phyloP scores from a whole-genome alignment of 2,797 vertebrate genomes.

The Brachymystax lenok region DNA sequence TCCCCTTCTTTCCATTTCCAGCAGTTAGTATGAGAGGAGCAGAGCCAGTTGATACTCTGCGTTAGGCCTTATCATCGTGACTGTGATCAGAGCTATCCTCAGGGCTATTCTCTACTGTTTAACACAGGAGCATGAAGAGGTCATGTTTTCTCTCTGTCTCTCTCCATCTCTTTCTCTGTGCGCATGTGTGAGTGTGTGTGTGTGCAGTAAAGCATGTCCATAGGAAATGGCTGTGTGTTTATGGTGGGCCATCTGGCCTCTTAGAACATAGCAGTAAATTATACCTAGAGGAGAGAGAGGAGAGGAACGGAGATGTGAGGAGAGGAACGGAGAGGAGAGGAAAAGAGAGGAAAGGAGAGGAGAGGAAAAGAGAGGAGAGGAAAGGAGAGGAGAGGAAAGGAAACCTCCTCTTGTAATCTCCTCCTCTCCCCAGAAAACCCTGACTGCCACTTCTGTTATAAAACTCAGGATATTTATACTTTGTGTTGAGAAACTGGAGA shows the following conservation, averaged over 20 bases:
- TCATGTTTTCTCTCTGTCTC: slow-evolving; percentile 77
- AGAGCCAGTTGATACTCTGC: slow-evolving; percentile 88
- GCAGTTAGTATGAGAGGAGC: slow-evolving; percentile 82
- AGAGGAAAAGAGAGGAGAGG: too few relatives aligned
- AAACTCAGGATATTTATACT: too few relatives aligned
- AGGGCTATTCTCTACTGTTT: slow-evolving; percentile 85
- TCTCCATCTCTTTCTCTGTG: slow-evolving; percentile 49
- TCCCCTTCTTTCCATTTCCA: slow-evolving; percentile 79
- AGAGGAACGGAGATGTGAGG: not conserved
- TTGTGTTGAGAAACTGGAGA: too few relatives aligned
- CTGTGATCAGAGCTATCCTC: slow-evolving; percentile 83
- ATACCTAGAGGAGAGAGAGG: slow-evolving; percentile 15
- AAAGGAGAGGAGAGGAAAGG: too few relatives aligned
- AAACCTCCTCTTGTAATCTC: too few relatives aligned
- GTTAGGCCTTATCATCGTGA: slow-evolving; percentile 85
- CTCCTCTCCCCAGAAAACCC: too few relatives aligned
- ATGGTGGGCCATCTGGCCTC: slow-evolving; percentile 43
- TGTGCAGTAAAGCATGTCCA: slow-evolving; percentile 82
- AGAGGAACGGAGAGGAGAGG: too few relatives aligned
- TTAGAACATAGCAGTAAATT: slow-evolving; percentile 44
- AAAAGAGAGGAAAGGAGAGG: too few relatives aligned
- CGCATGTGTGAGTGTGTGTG: slow-evolving; percentile 49
- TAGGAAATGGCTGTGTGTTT: slow-evolving; percentile 64
- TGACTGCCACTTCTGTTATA: too few relatives aligned
- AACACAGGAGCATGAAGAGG: slow-evolving; percentile 83